Evolutionary conservation across 2,797 vertebrate genomes (phyloP), one percentile per base, ranked within the genome.

Genomic region (Crenuchus spilurus): DNA sequence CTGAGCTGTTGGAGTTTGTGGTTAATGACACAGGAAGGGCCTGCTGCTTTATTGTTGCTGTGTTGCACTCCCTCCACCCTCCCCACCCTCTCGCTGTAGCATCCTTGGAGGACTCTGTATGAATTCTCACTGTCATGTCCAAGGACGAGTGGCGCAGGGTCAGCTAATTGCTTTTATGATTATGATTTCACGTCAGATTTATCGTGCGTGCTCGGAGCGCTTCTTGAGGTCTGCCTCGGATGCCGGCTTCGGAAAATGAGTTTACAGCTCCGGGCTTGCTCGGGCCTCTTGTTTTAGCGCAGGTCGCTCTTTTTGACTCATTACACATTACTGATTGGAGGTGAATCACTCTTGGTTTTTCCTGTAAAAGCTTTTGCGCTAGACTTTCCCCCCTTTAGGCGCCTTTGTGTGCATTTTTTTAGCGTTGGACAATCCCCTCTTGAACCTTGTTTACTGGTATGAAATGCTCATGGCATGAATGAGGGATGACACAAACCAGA

Each of bases 131-230:
- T 92, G 92, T 93, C 91, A 90, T 88, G 87, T 91, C 91, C 92
- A 93, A 93, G 93, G 93, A 92, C 92, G 84, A 90, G 87, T 82
- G 85, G 90, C 89, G 89, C 91, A 90, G 92, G 92, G 92, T 94
- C 92, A 94, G 89, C 93, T 92, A 94, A 93, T 93, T 93, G 92
- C 92, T 92, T 92, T 93, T 93, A 93, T 93, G 91, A 92, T 93
- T 94, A 93, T 94, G 92, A 93, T 93, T 93, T 91, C 90, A 92
- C 90, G 89, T 94, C 89, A 92, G 90, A 92, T 94, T 93, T 93
- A 94, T 93, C 81, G 91, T 91, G 91, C 91, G 87, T 91, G 91
- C 90, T 92, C 86, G 33, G 82, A 91, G 91, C 90, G 87, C 87
- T 88, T 89, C 88, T 91, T 87, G 84, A 89, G 87, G 88, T 55